Evolutionary conservation across 2,113 vertebrate genomes (phyloP), one percentile per base, ranked within the genome.

Genomic region (Callithrix jacchus): DNA sequence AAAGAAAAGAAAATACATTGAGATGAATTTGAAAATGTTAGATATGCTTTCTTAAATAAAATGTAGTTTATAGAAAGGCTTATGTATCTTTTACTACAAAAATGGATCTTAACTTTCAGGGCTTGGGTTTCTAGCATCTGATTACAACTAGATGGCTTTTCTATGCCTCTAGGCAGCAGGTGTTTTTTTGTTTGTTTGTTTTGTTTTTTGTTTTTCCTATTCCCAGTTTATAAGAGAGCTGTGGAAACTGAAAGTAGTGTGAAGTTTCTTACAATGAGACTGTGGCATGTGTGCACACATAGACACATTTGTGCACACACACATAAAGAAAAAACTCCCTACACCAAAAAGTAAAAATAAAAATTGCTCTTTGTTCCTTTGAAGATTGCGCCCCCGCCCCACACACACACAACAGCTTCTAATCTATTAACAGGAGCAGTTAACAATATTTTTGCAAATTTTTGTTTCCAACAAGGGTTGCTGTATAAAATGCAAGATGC

Each of bases 1-100:
- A 90, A 90, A 93, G 42, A 23, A 95, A 80, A 85, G 32, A 96
- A 93, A 94, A 66, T 93, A 49, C 30, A 76, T 20, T 66, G 3
- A 90, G 91, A 47, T 73, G 2, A 86, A 77, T 94, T 47, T 94
- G 14, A 94, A 93, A 73, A 83, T 74, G 32, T 25, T 87, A 74
- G 20, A 52, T 14, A 10, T 80, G 30, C 40, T 61, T 94, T 92
- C n/a, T 35, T 21, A 70, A 71, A 79, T 77, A 17, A 89, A 91
- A 23, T 82, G 13, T 52, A 58, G 25, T 17, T 86, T 73, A 86
- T 71, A 11, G 18, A 74, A 27, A 91, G n/a, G 10, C 45, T 40
- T 80, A 42, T 40, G 8, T 76, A 3, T 12, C 30, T 49, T 91
- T 93, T 89, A 91, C 80, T 84, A 21, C 3, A 92, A 74, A 32